Evolutionary conservation across 2,113 vertebrate genomes (phyloP), one percentile per base, ranked within the genome.

Genomic region (Hypocryptadius cinnamomeus): DNA sequence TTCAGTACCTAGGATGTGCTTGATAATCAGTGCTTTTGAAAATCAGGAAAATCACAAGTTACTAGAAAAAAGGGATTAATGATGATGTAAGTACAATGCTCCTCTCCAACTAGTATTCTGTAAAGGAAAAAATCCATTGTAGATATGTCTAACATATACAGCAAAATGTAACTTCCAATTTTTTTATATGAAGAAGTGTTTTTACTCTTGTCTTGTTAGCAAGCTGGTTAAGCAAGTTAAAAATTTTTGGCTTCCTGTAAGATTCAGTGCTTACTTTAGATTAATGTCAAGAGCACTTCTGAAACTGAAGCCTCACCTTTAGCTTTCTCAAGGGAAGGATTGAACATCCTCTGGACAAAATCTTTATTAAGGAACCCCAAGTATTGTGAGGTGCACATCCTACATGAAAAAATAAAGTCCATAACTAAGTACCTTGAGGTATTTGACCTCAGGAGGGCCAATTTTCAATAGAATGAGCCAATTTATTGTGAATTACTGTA

Each of bases 1-100:
- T 51, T 91, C 69, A 83, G 27, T 91, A 86, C 79, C 44, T 89
- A 88, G 82, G 79, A 90, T 73, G 77, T 63, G 81, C 85, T 89
- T 90, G 92, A 92, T 96, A 95, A 94, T 83, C 81, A 94, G 35
- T 92, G 85, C 89, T 95, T 95, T 85, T 90, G 87, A 95, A 95
- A 96, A 94, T 94, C 93, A 89, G 87, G 87, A 92, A n/a, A n/a
- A n/a, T n/a, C 81, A 92, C 35, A 64, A 81, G 60, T 91, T 83
- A 71, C 56, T 90, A 93, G 76, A 73, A 79, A 92, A 94, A 91
- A 92, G 69, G 71, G 87, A 90, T 84, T 92, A 50, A 76, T 70
- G 64, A 51, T 68, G 53, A 78, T 90, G 51, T 91, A 90, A 92
- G 93, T 96, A 87, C 64, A 94, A 20, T 70, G 45, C 64, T 94